A percentile compares a stretch with the other conserved stretches of the same genome.
Conservation (phyloP, 2,888 invertebrate species). For the Rotaria sp. region DNA sequence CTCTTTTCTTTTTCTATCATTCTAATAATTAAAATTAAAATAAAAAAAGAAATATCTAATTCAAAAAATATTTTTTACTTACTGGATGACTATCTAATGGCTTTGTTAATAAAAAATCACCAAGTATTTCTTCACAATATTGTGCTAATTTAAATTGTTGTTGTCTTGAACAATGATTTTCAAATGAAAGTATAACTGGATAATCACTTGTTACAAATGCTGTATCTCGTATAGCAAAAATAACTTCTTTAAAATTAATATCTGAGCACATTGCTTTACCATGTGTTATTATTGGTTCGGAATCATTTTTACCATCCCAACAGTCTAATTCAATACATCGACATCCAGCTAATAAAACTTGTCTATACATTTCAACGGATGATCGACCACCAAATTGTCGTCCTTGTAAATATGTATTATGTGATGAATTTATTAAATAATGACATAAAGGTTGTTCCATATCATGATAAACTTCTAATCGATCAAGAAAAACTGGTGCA, state of each 20-base stretch:
- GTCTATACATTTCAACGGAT: conserved; percentile 90
- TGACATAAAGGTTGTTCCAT: conserved; percentile 97
- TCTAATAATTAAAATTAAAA: background rate
- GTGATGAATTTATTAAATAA: conserved; percentile 88
- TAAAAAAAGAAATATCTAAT: background rate
- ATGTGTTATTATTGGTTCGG: conserved; percentile 97
- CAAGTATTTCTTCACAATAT: conserved; percentile 95
- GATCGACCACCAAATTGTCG: conserved; percentile 92
- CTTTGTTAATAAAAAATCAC: conserved; percentile 80
- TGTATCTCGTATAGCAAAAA: conserved; percentile 40
- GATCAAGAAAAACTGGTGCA: conserved; percentile 93
- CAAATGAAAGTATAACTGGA: conserved; percentile 40
- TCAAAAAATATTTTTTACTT: background rate
- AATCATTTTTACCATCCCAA: conserved; percentile 97
- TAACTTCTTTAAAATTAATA: conserved; percentile 73
- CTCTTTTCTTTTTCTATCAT: background rate
- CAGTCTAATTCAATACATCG: conserved; percentile 93
- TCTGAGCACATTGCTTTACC: conserved; percentile 99
- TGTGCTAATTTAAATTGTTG: conserved; percentile 96
- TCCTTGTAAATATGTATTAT: conserved; percentile 61
- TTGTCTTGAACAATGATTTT: conserved; percentile 58
- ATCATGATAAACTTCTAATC: conserved; percentile 79
- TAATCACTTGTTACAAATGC: conserved; percentile 41
- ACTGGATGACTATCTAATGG: conserved; percentile 77
- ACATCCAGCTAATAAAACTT: conserved; percentile 84